Evolutionary conservation across 2,888 invertebrate species (phyloP), one percentile per base, ranked within the genome.

Genomic region (Cryptosula pallasiana): DNA sequence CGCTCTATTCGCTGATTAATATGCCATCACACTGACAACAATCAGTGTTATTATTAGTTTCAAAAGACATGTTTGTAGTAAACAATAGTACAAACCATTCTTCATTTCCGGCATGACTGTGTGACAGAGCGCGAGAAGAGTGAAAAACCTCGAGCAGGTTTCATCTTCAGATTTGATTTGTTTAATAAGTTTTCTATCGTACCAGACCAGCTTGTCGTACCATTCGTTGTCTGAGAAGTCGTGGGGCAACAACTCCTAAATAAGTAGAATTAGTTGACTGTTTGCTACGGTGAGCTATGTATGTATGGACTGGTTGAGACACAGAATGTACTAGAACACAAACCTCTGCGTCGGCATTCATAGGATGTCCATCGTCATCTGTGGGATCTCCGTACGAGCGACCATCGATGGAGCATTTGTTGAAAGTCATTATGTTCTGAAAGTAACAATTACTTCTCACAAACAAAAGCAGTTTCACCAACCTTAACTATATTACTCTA

Each of bases 381-480:
- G 93, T 88, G 73, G 93, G 88, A 85, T 98, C 96, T 27, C 99
- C 99, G 86, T 95, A 99, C 73, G 91, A 89, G 77, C 90, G 89
- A 3, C 94, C 96, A 77, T 91, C 92, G 78, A 99, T 95, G 75
- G 97, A 94, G 86, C 97, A 97, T 87, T 98, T 98, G 87, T 98
- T 98, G 86, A 99, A 99, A 73, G 96, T 94, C 99, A 99, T 99
- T 79, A 99, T 96, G 86, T 99, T 99, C 88, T 97, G 81, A 16
- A 83, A 81, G 71, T 54, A n/a, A 27, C n/a, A n/a, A n/a, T n/a
- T n/a, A n/a, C n/a, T n/a, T n/a, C n/a, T n/a, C n/a, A n/a, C n/a
- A n/a, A n/a, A n/a, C n/a, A n/a, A n/a, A n/a, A n/a, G n/a, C n/a
- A n/a, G n/a, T n/a, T n/a, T n/a, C n/a, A n/a, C n/a, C n/a, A n/a